Conservation (phyloP, 2,888 invertebrate genomes). For the Tenodera sinensis region DNA sequence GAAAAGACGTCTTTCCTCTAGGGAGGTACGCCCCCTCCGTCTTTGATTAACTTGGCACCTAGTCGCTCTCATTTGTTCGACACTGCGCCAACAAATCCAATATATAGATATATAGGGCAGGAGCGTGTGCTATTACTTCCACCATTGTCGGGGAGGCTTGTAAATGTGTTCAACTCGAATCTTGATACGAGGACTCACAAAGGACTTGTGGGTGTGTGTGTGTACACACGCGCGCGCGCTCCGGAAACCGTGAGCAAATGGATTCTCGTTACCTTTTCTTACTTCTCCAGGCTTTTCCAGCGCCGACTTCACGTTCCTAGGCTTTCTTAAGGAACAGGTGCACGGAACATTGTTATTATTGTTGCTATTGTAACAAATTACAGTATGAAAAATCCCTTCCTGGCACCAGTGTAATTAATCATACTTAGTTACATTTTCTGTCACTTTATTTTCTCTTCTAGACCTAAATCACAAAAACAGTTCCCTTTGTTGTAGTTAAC, state of each 20-base stretch:
- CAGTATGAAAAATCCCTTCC: no score
- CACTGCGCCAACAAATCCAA: constrained; percentile 49
- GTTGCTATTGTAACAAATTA: no score
- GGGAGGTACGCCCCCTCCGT: constrained; percentile 21
- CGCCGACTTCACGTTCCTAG: no score
- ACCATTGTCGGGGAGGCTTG: constrained; percentile 28
- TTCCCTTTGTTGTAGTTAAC: no score
- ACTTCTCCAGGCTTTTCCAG: no score
- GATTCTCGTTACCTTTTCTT: neutral
- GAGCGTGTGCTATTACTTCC: constrained; percentile 17
- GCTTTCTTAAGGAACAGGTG: no score
- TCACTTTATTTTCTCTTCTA: no score
- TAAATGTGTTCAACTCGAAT: constrained; percentile 30
- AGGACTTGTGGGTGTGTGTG: neutral
- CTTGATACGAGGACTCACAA: neutral
- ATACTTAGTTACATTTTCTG: no score
- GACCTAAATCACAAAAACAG: no score
- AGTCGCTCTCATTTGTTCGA: constrained; percentile 48
- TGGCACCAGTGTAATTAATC: no score
- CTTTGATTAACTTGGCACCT: constrained; percentile 45
- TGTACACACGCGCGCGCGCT: neutral
- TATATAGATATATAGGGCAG: constrained; percentile 15
- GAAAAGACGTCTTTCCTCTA: constrained; percentile 2
- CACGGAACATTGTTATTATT: no score
- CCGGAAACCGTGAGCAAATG: neutral